A percentile compares a stretch with the other conserved stretches of the same genome.
Conservation (phyloP, 2,888 invertebrate species). For the Miltochrista miniata region DNA sequence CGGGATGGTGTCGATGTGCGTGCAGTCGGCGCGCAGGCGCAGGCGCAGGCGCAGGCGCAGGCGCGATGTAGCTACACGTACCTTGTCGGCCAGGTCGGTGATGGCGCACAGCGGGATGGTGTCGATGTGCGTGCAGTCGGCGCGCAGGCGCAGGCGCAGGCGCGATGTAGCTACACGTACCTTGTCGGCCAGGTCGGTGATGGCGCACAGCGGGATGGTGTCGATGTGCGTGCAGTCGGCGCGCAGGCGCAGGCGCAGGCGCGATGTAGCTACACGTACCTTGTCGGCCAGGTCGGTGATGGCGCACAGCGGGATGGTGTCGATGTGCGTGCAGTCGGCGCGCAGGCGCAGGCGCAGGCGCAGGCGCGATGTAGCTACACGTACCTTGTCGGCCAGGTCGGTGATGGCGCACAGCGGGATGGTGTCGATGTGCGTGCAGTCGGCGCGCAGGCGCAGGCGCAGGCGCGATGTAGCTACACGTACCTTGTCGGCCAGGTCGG, state of each 20-base stretch:
- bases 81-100: slow-evolving; percentile 91
- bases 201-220: slow-evolving; percentile 93
- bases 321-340: slow-evolving; percentile 91
- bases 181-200: slow-evolving; percentile 93
- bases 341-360: slow-evolving; percentile 94
- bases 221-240: slow-evolving; percentile 93
- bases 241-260: slow-evolving; percentile 93
- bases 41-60: slow-evolving; percentile 93
- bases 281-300: slow-evolving; percentile 93
- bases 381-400: too few species aligned
- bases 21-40: slow-evolving; percentile 90
- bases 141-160: slow-evolving; percentile 92
- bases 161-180: too few species aligned
- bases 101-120: slow-evolving; percentile 94
- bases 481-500: too few species aligned
- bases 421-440: slow-evolving; percentile 94
- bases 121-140: slow-evolving; percentile 92
- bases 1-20: slow-evolving; percentile 94
- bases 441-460: slow-evolving; percentile 92
- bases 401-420: slow-evolving; percentile 93
- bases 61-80: slow-evolving; percentile 88
- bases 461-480: too few species aligned
- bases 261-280: too few species aligned
- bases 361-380: slow-evolving; percentile 88
- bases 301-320: slow-evolving; percentile 93